Evolutionary conservation across 2,113 vertebrate genomes (phyloP).

Genomic region (Budorcas taxicolor): DNA sequence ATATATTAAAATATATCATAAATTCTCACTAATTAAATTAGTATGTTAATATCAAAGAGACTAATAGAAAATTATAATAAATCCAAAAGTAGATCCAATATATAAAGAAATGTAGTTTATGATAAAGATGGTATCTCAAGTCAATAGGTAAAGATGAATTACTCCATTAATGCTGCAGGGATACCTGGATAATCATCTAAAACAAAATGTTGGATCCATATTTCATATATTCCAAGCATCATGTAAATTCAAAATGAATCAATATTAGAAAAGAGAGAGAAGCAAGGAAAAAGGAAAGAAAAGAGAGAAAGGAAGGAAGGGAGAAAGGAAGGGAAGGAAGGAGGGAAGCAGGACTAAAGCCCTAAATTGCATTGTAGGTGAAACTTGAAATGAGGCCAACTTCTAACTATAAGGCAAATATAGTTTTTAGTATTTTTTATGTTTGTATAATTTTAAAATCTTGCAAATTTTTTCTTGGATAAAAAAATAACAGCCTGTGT

Average conservation of each 20-base stretch:
- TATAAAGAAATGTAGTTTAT: neutral
- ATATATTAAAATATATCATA: neutral
- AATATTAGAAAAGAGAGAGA: neutral
- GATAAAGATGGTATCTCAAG: neutral
- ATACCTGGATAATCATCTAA: neutral
- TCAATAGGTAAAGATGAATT: neutral
- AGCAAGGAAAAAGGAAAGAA: neutral
- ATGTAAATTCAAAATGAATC: neutral
- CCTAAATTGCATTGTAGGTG: neutral
- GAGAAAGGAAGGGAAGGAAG: rapidly evolving
- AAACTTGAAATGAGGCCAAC: neutral
- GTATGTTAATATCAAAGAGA: neutral
- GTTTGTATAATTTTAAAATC: neutral
- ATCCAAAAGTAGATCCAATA: neutral
- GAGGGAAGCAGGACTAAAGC: neutral
- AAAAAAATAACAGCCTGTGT: neutral
- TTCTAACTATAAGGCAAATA: neutral
- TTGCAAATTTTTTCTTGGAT: neutral
- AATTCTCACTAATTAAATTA: neutral
- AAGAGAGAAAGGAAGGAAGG: neutral
- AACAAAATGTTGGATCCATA: neutral
- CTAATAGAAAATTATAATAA: neutral
- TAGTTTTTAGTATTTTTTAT: neutral
- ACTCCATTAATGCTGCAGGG: neutral
- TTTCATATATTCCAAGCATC: neutral